Evolutionary conservation across 2,113 vertebrate species (phyloP).

Genomic region (Lota lota): DNA sequence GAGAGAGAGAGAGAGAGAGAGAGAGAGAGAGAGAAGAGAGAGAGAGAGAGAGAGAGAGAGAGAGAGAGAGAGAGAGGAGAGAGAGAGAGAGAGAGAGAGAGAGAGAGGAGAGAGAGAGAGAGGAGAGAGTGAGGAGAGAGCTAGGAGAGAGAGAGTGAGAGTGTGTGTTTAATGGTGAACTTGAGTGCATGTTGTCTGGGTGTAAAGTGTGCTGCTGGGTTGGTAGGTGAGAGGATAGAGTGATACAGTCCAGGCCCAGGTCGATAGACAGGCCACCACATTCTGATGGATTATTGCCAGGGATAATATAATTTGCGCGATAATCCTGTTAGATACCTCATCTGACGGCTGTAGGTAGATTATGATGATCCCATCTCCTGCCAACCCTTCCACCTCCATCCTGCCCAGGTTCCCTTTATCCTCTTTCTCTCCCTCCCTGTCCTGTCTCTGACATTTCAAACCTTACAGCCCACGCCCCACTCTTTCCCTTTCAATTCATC

Average conservation of each 20-base stretch:
- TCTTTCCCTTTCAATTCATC: conserved; percentile 51
- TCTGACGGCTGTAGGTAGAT: conserved; percentile 58
- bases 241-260: conserved; percentile 39
- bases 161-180: background rate
- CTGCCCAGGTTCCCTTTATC: background rate
- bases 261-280: conserved; percentile 45
- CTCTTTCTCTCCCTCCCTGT: conserved; percentile 34
- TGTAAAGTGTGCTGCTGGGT: background rate
- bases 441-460: conserved; percentile 29
- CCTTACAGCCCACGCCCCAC: too few relatives aligned
- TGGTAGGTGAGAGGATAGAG: conserved; percentile 46
- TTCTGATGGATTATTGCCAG: conserved; percentile 56
- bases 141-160: background rate
- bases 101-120: too few relatives aligned
- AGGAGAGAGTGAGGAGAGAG: too few relatives aligned
- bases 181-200: too few relatives aligned
- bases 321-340: conserved; percentile 68
- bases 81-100: background rate
- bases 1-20: background rate
- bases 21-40: background rate
- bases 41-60: background rate
- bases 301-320: conserved; percentile 69
- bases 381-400: conserved; percentile 41
- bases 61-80: background rate
- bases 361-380: conserved; percentile 53